These are phyloP conservation scores for Cheirogaleus major DNA, from an alignment of 2,797 vertebrate species.

Conservation along the genomic window DNA sequence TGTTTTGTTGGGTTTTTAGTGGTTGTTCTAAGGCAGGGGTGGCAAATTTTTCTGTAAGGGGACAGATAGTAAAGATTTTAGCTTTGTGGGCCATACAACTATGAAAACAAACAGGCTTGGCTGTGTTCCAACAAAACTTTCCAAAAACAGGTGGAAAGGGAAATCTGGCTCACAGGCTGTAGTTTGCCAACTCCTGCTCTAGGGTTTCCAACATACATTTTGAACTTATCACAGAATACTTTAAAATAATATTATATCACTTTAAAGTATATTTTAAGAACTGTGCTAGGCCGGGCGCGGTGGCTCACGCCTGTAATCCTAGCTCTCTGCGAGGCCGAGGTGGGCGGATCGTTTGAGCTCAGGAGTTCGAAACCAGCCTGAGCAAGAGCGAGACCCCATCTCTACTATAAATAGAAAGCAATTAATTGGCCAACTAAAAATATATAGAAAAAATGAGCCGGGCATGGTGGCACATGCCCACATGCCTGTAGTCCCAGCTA, in stretches of 20 bases:
- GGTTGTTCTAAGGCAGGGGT: background rate
- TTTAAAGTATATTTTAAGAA: background rate
- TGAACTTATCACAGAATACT: background rate
- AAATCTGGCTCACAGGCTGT: background rate
- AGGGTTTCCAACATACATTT: background rate
- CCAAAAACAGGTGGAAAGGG: background rate
- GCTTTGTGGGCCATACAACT: background rate
- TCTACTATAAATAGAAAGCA: no score
- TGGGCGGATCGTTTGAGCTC: no score
- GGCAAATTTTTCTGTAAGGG: slow-evolving; percentile 32
- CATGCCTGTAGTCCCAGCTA: no score
- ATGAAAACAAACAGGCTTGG: background rate
- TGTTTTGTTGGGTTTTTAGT: background rate
- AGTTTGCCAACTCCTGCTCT: background rate
- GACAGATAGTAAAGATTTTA: background rate
- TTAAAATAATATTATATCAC: background rate
- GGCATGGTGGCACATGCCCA: no score
- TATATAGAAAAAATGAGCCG: no score
- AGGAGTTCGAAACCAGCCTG: no score
- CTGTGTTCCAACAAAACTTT: slow-evolving; percentile 34
- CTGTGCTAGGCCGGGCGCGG: no score
- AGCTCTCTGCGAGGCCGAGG: no score
- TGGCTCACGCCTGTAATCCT: no score
- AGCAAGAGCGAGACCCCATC: no score
- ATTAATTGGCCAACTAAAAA: no score